phyloP scores from a whole-genome alignment of 1,140 invertebrate genomes.

The Cheumatopsyche charites region DNA sequence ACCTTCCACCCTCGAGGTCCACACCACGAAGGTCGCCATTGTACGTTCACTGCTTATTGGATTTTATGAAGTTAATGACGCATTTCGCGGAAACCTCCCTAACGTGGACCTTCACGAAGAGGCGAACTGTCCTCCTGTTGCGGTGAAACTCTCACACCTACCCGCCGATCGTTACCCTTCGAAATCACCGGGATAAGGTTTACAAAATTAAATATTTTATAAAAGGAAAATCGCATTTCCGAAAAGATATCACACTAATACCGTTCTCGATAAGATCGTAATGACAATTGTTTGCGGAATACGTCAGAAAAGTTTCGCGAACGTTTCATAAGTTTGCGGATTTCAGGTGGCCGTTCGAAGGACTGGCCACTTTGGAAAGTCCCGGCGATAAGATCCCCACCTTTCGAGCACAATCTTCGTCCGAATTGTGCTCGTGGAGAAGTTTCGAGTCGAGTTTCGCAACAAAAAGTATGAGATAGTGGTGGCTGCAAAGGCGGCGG shows the following conservation, averaged over 20 bases:
- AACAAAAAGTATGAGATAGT: constrained; percentile 46
- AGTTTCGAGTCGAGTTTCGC: constrained; percentile 44
- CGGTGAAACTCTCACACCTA: too few species aligned
- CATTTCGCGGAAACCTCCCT: constrained; percentile 27
- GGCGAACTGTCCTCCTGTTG: too few species aligned
- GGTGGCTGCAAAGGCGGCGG: not conserved
- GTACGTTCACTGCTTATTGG: constrained; percentile 45
- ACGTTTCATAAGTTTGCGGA: not conserved
- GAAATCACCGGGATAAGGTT: too few species aligned
- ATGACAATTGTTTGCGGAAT: too few species aligned
- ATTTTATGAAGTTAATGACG: constrained; percentile 47
- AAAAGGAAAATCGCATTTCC: too few species aligned
- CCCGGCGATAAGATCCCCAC: constrained; percentile 26
- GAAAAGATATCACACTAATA: too few species aligned
- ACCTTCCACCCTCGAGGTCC: constrained; percentile 16
- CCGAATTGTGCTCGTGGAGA: constrained; percentile 44
- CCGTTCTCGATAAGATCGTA: too few species aligned
- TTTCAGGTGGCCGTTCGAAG: constrained; percentile 16
- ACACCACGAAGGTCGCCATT: constrained; percentile 20
- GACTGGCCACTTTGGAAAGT: constrained; percentile 11
- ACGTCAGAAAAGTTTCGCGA: too few species aligned
- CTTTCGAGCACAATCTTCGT: constrained; percentile 41
- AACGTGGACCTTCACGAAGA: not conserved
- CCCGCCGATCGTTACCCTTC: too few species aligned
- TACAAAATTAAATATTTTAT: too few species aligned